Conservation (phyloP, 1,140 invertebrate species). For the Littorina saxatilis region DNA sequence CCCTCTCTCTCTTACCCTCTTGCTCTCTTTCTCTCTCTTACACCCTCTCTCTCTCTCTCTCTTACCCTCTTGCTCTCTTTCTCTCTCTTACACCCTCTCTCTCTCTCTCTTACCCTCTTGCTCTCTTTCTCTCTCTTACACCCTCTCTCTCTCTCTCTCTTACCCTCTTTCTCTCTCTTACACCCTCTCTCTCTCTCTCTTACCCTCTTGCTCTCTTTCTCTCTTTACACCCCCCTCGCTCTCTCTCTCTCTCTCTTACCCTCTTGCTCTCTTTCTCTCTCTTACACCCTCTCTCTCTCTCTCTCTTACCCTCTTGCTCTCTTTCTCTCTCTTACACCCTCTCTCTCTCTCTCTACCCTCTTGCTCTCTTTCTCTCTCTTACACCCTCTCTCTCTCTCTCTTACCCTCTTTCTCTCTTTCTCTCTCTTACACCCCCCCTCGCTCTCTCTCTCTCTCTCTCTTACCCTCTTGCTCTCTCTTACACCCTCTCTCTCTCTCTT, state of each 20-base stretch:
- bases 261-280: no score
- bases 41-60: constrained; percentile 1
- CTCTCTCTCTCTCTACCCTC: constrained; percentile 1
- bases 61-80: background rate
- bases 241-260: no score
- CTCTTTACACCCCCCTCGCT: no score
- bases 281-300: no score
- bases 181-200: background rate
- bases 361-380: background rate
- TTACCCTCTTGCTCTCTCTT: no score
- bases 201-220: background rate
- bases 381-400: no score
- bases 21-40: no score
- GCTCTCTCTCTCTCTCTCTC: no score
- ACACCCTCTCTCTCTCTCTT: constrained; percentile 4
- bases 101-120: background rate
- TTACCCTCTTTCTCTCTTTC: background rate
- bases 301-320: background rate
- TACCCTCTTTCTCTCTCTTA: background rate
- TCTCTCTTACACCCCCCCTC: no score
- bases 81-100: constrained; percentile 3
- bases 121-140: no score
- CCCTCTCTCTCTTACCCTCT: no score
- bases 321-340: background rate
- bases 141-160: background rate